A percentile compares a stretch with the other conserved stretches of the same genome.
These are phyloP conservation scores for Capra hircus DNA, from an alignment of 2,113 vertebrate species.

Conservation along the genomic window DNA sequence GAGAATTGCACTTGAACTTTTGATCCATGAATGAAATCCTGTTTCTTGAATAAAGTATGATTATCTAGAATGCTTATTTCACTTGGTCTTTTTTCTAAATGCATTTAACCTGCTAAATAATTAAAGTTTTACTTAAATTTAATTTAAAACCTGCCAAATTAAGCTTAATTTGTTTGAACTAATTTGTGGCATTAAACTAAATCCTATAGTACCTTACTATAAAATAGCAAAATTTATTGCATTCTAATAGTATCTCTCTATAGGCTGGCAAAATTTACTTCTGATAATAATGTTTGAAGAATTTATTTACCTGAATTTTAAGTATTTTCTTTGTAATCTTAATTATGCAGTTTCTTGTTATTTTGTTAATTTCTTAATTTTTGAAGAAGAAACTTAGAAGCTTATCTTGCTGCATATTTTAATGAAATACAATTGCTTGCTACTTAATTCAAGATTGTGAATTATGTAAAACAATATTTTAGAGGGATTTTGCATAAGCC, in stretches of 20 bases:
- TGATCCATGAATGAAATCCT: not conserved
- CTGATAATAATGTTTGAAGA: not conserved
- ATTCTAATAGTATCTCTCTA: not conserved
- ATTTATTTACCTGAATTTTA: not conserved
- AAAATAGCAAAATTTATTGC: not conserved
- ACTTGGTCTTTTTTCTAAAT: not conserved
- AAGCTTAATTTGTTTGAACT: not conserved
- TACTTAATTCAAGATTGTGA: slow-evolving; percentile 6
- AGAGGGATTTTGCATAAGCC: not conserved
- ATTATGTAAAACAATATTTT: not conserved
- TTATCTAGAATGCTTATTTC: not conserved
- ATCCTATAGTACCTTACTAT: not conserved
- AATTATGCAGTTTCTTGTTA: not conserved
- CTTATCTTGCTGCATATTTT: not conserved
- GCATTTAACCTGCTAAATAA: not conserved
- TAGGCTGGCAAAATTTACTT: not conserved
- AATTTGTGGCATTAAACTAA: slow-evolving; percentile 10
- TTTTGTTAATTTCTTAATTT: slow-evolving; percentile 45
- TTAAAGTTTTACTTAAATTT: not conserved
- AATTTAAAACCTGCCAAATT: not conserved
- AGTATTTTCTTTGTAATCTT: not conserved
- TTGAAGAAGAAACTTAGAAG: not conserved
- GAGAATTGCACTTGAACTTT: slow-evolving; percentile 22
- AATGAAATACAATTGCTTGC: not conserved
- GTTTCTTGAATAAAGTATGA: not conserved